These are phyloP conservation scores for Glaucidium brasilianum DNA, from an alignment of 2,113 vertebrate species.

Conservation along the genomic window DNA sequence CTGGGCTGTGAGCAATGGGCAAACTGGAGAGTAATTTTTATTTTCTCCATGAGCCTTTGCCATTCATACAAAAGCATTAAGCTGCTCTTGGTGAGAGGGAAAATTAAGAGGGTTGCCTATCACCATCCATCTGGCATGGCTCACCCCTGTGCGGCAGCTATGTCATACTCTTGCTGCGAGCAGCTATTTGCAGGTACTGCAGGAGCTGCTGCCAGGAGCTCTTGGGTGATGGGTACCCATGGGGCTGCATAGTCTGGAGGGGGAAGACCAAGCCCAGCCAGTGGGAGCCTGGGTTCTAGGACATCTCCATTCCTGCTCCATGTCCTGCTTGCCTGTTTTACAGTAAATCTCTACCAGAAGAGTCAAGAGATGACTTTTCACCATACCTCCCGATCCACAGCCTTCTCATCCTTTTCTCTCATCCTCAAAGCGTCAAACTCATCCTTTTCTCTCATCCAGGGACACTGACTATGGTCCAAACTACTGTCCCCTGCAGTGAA, in stretches of 20 bases:
- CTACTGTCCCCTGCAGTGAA: not conserved
- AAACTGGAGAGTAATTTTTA: not conserved
- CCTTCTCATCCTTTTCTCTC: not conserved
- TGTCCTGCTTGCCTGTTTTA: not conserved
- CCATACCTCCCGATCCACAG: not conserved
- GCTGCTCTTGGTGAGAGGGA: not conserved
- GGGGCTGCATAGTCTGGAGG: not conserved
- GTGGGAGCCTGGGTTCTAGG: not conserved
- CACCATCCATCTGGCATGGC: not conserved
- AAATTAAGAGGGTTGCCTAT: not conserved
- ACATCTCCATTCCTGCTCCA: not conserved
- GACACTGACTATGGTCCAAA: not conserved
- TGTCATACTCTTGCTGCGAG: not conserved
- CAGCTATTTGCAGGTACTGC: not conserved
- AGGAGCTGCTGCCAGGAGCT: not conserved
- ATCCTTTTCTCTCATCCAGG: not conserved
- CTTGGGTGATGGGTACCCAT: not conserved
- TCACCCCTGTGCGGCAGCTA: accelerated
- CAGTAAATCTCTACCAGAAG: not conserved
- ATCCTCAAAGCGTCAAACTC: not conserved
- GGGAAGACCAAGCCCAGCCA: not conserved
- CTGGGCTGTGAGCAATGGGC: not conserved
- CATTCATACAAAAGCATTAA: not conserved
- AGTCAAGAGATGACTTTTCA: not conserved
- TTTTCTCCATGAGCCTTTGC: not conserved